These are phyloP conservation scores for Priocnemis perturbator DNA, from an alignment of 2,888 invertebrate genomes.

Conservation along the genomic window DNA sequence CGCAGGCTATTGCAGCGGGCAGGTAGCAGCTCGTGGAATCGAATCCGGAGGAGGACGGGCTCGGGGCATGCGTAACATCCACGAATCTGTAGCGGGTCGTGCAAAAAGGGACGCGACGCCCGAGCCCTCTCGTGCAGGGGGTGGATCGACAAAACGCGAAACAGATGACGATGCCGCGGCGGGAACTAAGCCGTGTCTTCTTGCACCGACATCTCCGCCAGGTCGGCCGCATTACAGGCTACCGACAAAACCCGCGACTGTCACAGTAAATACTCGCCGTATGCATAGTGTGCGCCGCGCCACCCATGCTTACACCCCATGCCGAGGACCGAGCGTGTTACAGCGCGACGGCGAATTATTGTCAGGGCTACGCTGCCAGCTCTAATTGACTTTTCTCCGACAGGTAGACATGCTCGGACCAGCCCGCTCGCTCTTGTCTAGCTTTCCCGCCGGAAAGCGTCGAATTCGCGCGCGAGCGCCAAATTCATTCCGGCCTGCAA, in stretches of 20 bases:
- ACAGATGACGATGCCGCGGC: slow-evolving; percentile 46
- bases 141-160: slow-evolving; percentile 56
- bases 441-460: too few relatives aligned
- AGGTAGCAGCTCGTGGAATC: too few relatives aligned
- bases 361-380: slow-evolving; percentile 4
- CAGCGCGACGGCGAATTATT: slow-evolving; percentile 18
- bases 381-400: too few relatives aligned
- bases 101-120: slow-evolving; percentile 22
- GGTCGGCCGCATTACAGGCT: slow-evolving; percentile 65
- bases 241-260: slow-evolving; percentile 61
- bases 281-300: slow-evolving; percentile 44
- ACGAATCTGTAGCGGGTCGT: slow-evolving; percentile 7
- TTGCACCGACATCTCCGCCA: slow-evolving; percentile 51
- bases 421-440: too few relatives aligned
- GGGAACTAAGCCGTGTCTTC: slow-evolving; percentile 55
- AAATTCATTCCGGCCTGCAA: too few relatives aligned
- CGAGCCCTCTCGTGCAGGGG: neutral
- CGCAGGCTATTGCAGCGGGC: too few relatives aligned
- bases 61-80: slow-evolving; percentile 21
- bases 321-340: neutral
- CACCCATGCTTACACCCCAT: slow-evolving; percentile 15
- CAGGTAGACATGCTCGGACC: too few relatives aligned
- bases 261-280: slow-evolving; percentile 63
- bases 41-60: neutral
- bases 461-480: too few relatives aligned